These are phyloP conservation scores for Pantherophis vulpinus DNA, from an alignment of 2,797 vertebrate genomes.

Conservation along the genomic window DNA sequence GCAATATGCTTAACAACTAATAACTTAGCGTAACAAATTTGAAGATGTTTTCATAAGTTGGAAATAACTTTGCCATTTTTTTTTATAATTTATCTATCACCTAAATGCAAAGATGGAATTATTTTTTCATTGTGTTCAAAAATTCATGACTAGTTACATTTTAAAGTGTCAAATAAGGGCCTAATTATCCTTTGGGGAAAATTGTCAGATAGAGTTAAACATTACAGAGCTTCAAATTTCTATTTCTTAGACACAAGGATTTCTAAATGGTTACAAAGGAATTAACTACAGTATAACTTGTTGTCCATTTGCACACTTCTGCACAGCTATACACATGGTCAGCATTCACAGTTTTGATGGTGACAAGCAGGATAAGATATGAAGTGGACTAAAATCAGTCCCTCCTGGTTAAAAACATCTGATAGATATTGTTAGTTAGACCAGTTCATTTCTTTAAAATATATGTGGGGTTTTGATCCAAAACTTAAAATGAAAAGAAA, in stretches of 20 bases:
- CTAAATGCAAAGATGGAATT: neutral
- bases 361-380: neutral
- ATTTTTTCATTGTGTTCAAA: neutral
- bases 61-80: neutral
- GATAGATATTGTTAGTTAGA: neutral
- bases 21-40: neutral
- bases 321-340: neutral
- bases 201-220: neutral
- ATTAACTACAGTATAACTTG: constrained; percentile 12
- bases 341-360: neutral
- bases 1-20: neutral
- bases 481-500: neutral
- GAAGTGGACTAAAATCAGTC: neutral
- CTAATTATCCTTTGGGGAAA: neutral
- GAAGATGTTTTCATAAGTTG: neutral
- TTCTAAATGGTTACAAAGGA: constrained; percentile 22
- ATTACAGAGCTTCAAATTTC: neutral
- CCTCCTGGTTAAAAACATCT: neutral
- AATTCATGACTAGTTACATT: neutral
- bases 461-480: neutral
- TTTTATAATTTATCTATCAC: neutral
- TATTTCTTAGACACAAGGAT: neutral
- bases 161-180: neutral
- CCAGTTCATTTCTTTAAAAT: neutral
- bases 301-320: neutral